phyloP scores from a whole-genome alignment of 2,888 invertebrate species.

The Lasiommata megera region DNA sequence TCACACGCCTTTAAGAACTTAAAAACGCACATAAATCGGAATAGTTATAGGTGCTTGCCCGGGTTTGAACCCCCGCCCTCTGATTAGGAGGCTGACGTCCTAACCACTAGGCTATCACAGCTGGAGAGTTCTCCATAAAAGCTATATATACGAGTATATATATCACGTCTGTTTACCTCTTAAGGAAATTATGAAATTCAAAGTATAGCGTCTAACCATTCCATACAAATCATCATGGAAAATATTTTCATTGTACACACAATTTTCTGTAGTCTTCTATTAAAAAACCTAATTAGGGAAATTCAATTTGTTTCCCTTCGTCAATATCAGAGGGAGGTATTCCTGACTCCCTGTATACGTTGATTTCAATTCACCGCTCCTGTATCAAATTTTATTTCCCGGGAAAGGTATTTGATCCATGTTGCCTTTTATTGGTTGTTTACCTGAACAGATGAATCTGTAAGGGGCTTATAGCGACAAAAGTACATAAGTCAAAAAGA shows the following conservation, averaged over 20 bases:
- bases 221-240: too few relatives aligned
- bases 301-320: background rate
- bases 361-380: background rate
- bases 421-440: background rate
- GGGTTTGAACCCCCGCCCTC: too few relatives aligned
- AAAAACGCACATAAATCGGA: too few relatives aligned
- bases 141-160: too few relatives aligned
- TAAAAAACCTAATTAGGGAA: slow-evolving; percentile 1
- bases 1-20: too few relatives aligned
- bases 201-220: too few relatives aligned
- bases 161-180: too few relatives aligned
- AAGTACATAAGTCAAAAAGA: background rate
- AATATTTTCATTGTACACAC: background rate
- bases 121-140: too few relatives aligned
- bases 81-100: too few relatives aligned
- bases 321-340: background rate
- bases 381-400: slow-evolving; percentile 2
- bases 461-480: background rate
- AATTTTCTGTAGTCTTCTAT: background rate
- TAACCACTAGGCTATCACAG: too few relatives aligned
- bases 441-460: background rate
- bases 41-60: too few relatives aligned
- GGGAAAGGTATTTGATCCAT: slow-evolving; percentile 2
- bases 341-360: background rate
- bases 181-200: too few relatives aligned